A percentile compares a stretch with the other conserved stretches of the same genome.
These are phyloP conservation scores for Pavo muticus DNA, from an alignment of 2,113 vertebrate species.

Conservation along the genomic window DNA sequence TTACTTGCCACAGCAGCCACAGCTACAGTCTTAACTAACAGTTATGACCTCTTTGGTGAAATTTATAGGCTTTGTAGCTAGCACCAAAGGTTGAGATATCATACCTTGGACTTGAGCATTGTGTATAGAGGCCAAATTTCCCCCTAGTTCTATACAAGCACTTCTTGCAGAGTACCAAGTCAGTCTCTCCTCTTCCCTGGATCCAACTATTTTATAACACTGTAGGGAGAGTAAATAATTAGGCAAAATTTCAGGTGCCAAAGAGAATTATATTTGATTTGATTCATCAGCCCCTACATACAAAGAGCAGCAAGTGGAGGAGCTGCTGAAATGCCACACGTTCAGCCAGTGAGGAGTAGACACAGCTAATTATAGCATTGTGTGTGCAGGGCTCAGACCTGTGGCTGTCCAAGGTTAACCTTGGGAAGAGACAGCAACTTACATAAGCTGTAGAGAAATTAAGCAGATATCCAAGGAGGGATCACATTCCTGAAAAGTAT, in stretches of 20 bases:
- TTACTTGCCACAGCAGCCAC: neutral
- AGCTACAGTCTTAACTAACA: neutral
- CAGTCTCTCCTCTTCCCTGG: conserved; percentile 67
- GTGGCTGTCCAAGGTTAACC: neutral
- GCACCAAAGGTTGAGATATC: neutral
- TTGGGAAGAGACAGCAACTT: neutral
- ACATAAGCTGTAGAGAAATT: neutral
- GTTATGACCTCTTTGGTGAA: neutral
- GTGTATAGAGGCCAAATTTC: conserved; percentile 86
- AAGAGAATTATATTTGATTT: neutral
- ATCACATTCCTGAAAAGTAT: neutral
- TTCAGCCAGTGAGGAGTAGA: neutral
- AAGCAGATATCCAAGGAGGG: neutral
- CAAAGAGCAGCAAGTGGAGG: neutral
- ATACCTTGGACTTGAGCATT: conserved; percentile 87
- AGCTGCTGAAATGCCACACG: neutral
- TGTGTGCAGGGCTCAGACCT: rapidly evolving
- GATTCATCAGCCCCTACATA: neutral
- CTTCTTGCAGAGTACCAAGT: conserved; percentile 83
- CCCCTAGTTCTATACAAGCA: conserved; percentile 79
- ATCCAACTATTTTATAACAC: conserved; percentile 87
- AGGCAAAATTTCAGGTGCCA: neutral
- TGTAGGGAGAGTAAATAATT: conserved; percentile 38
- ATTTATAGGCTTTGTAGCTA: neutral
- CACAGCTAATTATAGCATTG: neutral